phyloP scores from a whole-genome alignment of 2,113 vertebrate genomes.

The Cyanocitta stelleri region DNA sequence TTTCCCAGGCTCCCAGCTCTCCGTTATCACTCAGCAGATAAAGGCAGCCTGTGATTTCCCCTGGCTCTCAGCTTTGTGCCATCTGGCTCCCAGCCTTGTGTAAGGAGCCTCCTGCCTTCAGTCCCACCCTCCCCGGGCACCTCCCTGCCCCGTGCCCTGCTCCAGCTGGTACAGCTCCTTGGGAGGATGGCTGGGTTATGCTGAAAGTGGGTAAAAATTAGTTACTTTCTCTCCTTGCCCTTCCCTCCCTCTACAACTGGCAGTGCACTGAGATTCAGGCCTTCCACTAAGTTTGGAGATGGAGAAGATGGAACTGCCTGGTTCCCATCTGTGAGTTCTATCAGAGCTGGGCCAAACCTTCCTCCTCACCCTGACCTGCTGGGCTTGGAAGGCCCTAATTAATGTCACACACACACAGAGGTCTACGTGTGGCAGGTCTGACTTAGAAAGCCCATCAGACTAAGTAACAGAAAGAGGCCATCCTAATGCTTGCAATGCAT shows the following conservation, averaged over 20 bases:
- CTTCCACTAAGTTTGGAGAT: background rate
- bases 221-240: background rate
- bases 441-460: background rate
- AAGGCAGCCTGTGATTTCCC: background rate
- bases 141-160: background rate
- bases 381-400: background rate
- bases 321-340: background rate
- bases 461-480: background rate
- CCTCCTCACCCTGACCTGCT: background rate
- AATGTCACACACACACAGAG: background rate
- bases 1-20: background rate
- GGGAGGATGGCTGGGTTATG: background rate
- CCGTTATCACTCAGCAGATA: background rate
- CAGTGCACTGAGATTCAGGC: accelerated
- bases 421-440: background rate
- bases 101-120: background rate
- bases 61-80: background rate
- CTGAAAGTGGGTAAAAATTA: background rate
- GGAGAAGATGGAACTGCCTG: background rate
- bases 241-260: background rate
- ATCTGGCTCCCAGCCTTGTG: background rate
- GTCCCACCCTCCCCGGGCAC: background rate
- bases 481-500: background rate
- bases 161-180: accelerated
- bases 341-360: background rate